Evolutionary conservation across 2,797 vertebrate genomes (phyloP), one percentile per base, ranked within the genome.

Genomic region (Eospalax fontanierii): DNA sequence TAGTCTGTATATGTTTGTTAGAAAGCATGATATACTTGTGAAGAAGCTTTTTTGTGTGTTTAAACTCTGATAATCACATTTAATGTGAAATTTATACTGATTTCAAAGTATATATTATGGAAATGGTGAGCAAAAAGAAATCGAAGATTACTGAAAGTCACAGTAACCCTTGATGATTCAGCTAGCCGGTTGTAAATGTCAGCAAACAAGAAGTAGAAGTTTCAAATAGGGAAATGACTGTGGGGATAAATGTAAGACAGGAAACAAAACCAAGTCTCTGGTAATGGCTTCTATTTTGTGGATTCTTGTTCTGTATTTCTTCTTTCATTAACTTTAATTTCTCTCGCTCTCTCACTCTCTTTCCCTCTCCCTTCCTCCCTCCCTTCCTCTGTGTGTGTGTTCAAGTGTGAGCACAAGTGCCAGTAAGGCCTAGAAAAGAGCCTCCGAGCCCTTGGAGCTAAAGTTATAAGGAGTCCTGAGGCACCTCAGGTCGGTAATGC

Each of bases 221-320:
- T 33, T 75, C 7, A 30, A 46, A 46, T 6, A 5, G 6, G 46
- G 46, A 15, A 82, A 94, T 91, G 89, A 88, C 68, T 65, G 78
- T 63, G 57, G 19, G 87, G 95, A 94, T 84, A 94, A 94, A 81
- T 2, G 19, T 63, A 46, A 24, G 8, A 73, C 11, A 89, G 87
- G 50, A 90, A 94, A 89, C 14, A 96, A 19, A 14, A 8, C 74
- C 43, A 30, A n/a, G 8, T 88, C 24, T 87, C 33, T 90, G 66
- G 70, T 80, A 83, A 91, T 24, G 89, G 2, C 75, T 89, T 96
- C 59, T 94, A 65, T 94, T 95, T 96, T 91, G 50, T 87, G 40
- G 91, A 89, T 96, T 93, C 26, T 89, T 95, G 82, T 70, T 54
- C 24, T 54, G 28, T n/a, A n/a, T n/a, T n/a, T n/a, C n/a, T n/a